These are phyloP conservation scores for Cyprinella venusta DNA, from an alignment of 2,797 vertebrate species.

Conservation along the genomic window DNA sequence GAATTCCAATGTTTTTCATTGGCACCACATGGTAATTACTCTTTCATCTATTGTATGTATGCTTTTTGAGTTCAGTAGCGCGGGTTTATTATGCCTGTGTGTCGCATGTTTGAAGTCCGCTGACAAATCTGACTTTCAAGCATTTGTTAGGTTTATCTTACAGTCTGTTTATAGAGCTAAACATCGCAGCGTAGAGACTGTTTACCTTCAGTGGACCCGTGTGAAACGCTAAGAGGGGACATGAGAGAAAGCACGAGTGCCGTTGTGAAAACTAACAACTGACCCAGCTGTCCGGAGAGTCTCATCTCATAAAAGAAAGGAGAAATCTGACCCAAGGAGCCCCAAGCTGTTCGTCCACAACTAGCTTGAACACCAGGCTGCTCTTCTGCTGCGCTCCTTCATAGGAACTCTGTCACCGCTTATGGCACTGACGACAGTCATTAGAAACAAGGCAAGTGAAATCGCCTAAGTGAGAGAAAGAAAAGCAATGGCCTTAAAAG, in stretches of 20 bases:
- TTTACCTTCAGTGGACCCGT: constrained; percentile 11
- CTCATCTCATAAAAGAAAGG: constrained; percentile 63
- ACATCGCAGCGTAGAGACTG: constrained; percentile 17
- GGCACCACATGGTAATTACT: constrained; percentile 2
- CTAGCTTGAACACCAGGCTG: constrained; percentile 6
- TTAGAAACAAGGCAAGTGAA: constrained; percentile 65
- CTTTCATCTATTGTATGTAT: constrained; percentile 1
- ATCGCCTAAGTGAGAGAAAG: not conserved
- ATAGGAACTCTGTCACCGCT: constrained; percentile 35
- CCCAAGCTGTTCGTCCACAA: constrained; percentile 11
- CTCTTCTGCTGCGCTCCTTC: constrained; percentile 5
- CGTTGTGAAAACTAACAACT: constrained; percentile 56
- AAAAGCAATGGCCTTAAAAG: constrained; percentile 51
- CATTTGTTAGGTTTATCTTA: constrained; percentile 44
- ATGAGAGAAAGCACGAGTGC: not conserved
- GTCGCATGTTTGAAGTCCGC: constrained; percentile 26
- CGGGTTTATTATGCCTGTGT: constrained; percentile 42
- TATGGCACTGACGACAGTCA: constrained; percentile 62
- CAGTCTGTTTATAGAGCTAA: constrained; percentile 46
- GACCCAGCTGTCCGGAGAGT: constrained; percentile 60
- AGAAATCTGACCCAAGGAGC: constrained; percentile 45
- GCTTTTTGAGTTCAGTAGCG: constrained; percentile 31
- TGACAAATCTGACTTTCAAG: constrained; percentile 40
- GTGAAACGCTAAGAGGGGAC: not conserved
- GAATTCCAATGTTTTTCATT: constrained; percentile 20